phyloP scores from a whole-genome alignment of 2,888 invertebrate species.

The Aleiodes leptofemur region DNA sequence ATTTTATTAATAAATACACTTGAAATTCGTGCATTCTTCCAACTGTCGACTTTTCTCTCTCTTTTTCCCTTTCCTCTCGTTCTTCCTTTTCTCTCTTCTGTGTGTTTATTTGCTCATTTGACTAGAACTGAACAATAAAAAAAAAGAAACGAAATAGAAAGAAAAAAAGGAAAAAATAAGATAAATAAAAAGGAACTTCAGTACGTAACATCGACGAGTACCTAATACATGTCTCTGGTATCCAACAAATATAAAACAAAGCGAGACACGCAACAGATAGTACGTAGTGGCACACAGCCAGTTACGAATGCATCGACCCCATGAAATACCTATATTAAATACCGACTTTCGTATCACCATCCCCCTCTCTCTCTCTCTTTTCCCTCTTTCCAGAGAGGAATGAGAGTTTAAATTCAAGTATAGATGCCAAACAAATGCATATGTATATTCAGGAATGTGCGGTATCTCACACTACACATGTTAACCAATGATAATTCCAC shows the following conservation, averaged over 20 bases:
- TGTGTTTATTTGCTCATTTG: slow-evolving; percentile 16
- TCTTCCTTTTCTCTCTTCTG: background rate
- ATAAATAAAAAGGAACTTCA: slow-evolving; percentile 1
- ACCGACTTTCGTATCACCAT: background rate
- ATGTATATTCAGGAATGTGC: slow-evolving; percentile 5
- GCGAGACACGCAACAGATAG: slow-evolving; percentile 57
- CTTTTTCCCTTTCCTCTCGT: background rate
- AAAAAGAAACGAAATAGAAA: too few species aligned
- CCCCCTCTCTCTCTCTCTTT: too few species aligned
- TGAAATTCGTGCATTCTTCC: slow-evolving; percentile 10
- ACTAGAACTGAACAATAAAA: background rate
- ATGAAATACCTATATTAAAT: slow-evolving; percentile 44
- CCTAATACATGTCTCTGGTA: slow-evolving; percentile 31
- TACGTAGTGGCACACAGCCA: slow-evolving; percentile 52
- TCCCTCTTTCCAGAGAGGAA: too few species aligned
- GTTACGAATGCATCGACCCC: slow-evolving; percentile 45
- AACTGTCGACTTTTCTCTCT: background rate
- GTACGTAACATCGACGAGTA: slow-evolving; percentile 32
- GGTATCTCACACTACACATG: slow-evolving; percentile 21
- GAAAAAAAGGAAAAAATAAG: background rate
- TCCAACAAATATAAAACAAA: slow-evolving; percentile 48
- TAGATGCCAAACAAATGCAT: slow-evolving; percentile 24
- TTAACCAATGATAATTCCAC: slow-evolving; percentile 11
- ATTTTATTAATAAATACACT: slow-evolving; percentile 11
- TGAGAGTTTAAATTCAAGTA: too few species aligned